Percentiles rank a stretch among this genome's conserved stretches.
phyloP scores from a whole-genome alignment of 64 coral and sea anemone genomes.

The Orbicella faveolata region DNA sequence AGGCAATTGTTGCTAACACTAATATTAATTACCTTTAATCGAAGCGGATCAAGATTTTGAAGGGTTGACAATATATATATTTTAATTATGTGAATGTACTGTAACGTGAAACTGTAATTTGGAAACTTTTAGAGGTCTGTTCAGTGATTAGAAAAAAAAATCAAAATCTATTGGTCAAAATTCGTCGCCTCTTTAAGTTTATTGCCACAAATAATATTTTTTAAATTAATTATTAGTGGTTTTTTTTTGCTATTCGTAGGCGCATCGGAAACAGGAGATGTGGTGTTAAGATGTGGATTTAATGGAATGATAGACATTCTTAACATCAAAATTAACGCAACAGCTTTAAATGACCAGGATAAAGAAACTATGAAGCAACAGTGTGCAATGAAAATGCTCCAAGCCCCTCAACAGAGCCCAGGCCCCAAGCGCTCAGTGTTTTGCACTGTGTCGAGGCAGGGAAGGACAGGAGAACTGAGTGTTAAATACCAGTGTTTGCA shows the following conservation, averaged over 20 bases:
- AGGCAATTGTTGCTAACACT: too few relatives aligned
- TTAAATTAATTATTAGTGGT: neutral
- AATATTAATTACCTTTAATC: too few relatives aligned
- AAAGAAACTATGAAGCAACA: neutral
- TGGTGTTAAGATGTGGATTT: neutral
- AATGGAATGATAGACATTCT: slow-evolving; percentile 1
- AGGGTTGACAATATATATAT: too few relatives aligned
- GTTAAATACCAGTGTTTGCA: slow-evolving; percentile 31
- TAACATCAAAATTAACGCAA: slow-evolving; percentile 26
- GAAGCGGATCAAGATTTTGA: too few relatives aligned
- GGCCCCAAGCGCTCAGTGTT: neutral
- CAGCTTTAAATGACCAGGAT: neutral
- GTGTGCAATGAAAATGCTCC: slow-evolving; percentile 21
- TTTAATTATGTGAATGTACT: too few relatives aligned
- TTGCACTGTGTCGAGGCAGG: slow-evolving; percentile 28
- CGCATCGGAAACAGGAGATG: slow-evolving; percentile 11
- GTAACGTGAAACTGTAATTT: too few relatives aligned
- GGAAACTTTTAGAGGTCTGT: too few relatives aligned
- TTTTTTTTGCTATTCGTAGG: neutral
- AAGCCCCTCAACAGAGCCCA: neutral
- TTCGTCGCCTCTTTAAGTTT: too few relatives aligned
- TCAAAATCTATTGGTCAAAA: too few relatives aligned
- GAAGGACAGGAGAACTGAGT: slow-evolving; percentile 14
- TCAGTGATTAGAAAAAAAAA: too few relatives aligned
- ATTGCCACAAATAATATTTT: neutral